phyloP scores from a whole-genome alignment of 2,113 vertebrate genomes.

The Sitta europaea region DNA sequence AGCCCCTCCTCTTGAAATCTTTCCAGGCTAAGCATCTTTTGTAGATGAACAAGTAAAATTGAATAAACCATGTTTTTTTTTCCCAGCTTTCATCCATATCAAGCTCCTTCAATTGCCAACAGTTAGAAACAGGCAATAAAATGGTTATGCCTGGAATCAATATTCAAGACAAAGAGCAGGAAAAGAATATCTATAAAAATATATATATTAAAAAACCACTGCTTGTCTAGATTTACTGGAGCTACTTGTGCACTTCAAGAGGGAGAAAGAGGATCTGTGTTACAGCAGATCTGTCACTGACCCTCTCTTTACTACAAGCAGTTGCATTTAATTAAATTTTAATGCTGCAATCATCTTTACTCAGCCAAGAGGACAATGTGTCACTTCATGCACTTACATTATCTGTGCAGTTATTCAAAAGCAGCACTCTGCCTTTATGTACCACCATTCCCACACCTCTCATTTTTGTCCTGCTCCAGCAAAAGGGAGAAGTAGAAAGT shows the following conservation, averaged over 20 bases:
- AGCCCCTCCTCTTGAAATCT: not conserved
- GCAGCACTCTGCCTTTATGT: not conserved
- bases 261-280: not conserved
- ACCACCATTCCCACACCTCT: not conserved
- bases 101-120: not conserved
- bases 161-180: not conserved
- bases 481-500: not conserved
- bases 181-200: not conserved
- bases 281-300: not conserved
- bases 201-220: not conserved
- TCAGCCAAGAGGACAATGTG: not conserved
- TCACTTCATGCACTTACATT: not conserved
- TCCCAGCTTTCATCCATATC: not conserved
- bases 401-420: not conserved
- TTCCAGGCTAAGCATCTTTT: not conserved
- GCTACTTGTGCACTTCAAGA: not conserved
- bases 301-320: not conserved
- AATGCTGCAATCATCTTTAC: not conserved
- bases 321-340: not conserved
- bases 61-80: not conserved
- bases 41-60: not conserved
- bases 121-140: not conserved
- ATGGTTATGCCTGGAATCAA: not conserved
- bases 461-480: not conserved
- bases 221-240: not conserved